Evolutionary conservation across 2,888 invertebrate species (phyloP).

Genomic region (Drosophila atripex): DNA sequence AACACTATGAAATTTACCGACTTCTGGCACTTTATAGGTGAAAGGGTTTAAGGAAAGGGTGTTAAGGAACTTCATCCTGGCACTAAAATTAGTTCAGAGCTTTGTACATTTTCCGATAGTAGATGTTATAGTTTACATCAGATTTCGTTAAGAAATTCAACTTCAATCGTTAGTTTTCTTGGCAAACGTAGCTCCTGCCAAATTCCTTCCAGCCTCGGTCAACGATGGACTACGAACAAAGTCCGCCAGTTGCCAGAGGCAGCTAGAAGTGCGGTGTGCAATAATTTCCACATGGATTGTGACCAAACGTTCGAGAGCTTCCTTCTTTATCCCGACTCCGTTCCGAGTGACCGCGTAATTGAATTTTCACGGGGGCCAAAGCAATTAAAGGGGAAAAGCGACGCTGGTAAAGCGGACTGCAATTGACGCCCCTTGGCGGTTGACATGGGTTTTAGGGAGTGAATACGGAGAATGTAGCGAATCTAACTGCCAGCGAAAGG

Average conservation of each 20-base stretch:
- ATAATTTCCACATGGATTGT: constrained; percentile 56
- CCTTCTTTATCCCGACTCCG: constrained; percentile 10
- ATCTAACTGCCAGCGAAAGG: constrained; percentile 4
- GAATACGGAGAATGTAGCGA: not conserved
- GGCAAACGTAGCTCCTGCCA: constrained; percentile 16
- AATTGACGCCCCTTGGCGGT: constrained; percentile 24
- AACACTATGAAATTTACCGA: constrained; percentile 14
- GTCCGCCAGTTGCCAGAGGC: constrained; percentile 15
- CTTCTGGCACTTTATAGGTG: not conserved
- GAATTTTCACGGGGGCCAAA: constrained; percentile 56
- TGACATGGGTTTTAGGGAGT: not conserved
- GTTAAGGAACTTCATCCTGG: too few relatives aligned
- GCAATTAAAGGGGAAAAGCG: constrained; percentile 49
- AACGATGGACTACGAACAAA: constrained; percentile 26
- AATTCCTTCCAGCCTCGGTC: constrained; percentile 21
- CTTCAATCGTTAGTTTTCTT: constrained; percentile 18
- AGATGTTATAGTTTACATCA: not conserved
- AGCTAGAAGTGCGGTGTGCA: constrained; percentile 33
- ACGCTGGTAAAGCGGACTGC: constrained; percentile 9
- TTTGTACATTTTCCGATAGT: not conserved
- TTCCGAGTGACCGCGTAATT: constrained; percentile 51
- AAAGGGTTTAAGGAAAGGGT: not conserved
- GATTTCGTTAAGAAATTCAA: constrained; percentile 19
- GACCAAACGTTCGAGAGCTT: constrained; percentile 23
- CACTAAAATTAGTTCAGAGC: not conserved